These are phyloP conservation scores for Procavia capensis DNA, from an alignment of 2,113 vertebrate genomes.

Conservation along the genomic window DNA sequence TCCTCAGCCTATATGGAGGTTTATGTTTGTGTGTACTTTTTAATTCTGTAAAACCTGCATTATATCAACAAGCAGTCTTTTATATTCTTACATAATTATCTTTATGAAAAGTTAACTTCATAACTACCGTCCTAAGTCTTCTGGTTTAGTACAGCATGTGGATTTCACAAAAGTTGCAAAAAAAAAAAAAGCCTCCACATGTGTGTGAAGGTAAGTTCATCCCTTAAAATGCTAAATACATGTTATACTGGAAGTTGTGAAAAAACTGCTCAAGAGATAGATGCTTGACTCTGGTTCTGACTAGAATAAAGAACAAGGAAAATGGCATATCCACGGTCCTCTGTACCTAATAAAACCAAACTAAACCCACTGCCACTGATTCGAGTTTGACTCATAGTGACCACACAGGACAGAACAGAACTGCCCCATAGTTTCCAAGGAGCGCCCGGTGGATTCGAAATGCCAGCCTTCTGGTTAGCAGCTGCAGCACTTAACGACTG, in stretches of 20 bases:
- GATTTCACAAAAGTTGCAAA: background rate
- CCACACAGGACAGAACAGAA: too few species aligned
- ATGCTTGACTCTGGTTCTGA: slow-evolving; percentile 40
- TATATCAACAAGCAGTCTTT: slow-evolving; percentile 16
- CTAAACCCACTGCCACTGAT: too few species aligned
- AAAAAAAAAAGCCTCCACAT: background rate
- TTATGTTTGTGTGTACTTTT: background rate
- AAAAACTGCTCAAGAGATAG: background rate
- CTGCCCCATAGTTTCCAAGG: too few species aligned
- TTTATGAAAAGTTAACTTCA: slow-evolving; percentile 26
- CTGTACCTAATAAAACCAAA: background rate
- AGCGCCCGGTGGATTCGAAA: too few species aligned
- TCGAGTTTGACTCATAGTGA: too few species aligned
- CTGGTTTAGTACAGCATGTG: background rate
- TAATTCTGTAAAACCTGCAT: background rate
- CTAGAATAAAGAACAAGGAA: background rate
- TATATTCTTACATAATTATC: slow-evolving; percentile 1
- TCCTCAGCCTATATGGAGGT: background rate
- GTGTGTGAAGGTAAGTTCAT: slow-evolving; percentile 21
- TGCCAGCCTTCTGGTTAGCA: too few species aligned
- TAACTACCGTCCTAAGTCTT: too few species aligned
- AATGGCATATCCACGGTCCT: slow-evolving; percentile 30
- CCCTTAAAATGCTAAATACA: background rate
- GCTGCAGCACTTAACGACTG: too few species aligned
- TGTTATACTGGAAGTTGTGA: background rate